Evolutionary conservation across 1,140 invertebrate genomes (phyloP), one percentile per base, ranked within the genome.

Genomic region (Psilanteris sp.): DNA sequence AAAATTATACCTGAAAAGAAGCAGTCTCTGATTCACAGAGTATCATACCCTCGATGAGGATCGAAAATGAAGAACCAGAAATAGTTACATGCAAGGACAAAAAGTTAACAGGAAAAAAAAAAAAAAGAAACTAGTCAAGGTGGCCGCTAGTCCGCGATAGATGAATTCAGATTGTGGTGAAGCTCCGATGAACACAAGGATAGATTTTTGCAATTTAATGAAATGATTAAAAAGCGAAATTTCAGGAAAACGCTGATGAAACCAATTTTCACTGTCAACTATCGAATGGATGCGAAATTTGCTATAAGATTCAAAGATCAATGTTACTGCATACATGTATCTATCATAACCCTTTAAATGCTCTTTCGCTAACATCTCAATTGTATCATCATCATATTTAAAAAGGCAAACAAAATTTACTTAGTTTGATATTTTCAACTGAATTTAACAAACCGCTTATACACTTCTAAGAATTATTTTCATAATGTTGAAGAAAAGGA

Each of bases 81-180:
- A 64, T 8, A 15, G 27, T 41, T 29, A 24, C 3, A 39, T 3
- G 20, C 44, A 6, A 36, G 15, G 36, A 36, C 52, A 43, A 26
- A 37, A 79, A 36, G 61, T 26, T 61, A 80, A 77, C 77, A 32
- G 26, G 48, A 68, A 79, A 67, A 52, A 66, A 79, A 79, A 73
- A 70, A 87, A 87, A 82, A 85, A 74, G 68, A 87, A 87, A 82
- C 86, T 88, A 89, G 86, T 88, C 86, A 89, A 87, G 86, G 80
- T 87, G 84, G 80, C 82, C 82, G 77, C 86, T 87, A 87, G 87
- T 89, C 86, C 80, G 82, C 81, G 77, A 87, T 83, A 59, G 54
- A 76, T 83, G 80, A 80, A 85, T 84, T 77, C 76, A 84, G 74
- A 79, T 79, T 66, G 79, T 79, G 77, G 72, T 73, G 54, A 83